Evolutionary conservation across 2,797 vertebrate species (phyloP), one percentile per base, ranked within the genome.

Genomic region (Smutsia gigantea): DNA sequence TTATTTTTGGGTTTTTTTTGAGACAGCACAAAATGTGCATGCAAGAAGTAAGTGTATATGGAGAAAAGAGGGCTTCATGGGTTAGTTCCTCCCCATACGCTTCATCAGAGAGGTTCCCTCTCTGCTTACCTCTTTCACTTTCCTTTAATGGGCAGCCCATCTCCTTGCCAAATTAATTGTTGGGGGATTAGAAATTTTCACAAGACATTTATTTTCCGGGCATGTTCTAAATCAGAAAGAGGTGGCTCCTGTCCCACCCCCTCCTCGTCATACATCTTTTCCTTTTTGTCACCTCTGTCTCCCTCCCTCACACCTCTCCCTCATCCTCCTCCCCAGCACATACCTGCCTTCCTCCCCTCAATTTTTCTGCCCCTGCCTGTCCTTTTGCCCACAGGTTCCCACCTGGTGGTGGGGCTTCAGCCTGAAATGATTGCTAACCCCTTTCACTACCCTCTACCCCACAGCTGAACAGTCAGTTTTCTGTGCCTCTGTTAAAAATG

Each of bases 41-140:
- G 4, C 19, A 18, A 25, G 29, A 29, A 34, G 2, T 37, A 27
- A 27, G n/a, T 46, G 21, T 0, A 0, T 0, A 0, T 27, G 19
- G 9, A 63, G 37, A 29, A 39, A 42, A 61, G 31, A 6, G 31
- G 12, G 12, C 29, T 1, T 15, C 17, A 57, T 19, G 13, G n/a
- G 37, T 66, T 13, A 55, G 0, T 19, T 4, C 72, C 42, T 92
- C 8, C 21, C 31, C 1, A 7, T 3, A 0, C 4, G 3, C 68
- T 63, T 69, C 19, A 12, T n/a, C 42, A n/a, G 53, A n/a, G 85
- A 87, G 23, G 3, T 11, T 34, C n/a, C 12, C 14, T 17, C 2
- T 19, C n/a, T 90, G 14, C 2, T 63, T 51, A 17, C 46, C 29
- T 21, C 51, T 53, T 1, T 29, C 17, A 59, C 31, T 14, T 87